phyloP scores from a whole-genome alignment of 2,113 vertebrate species.

The Bucco capensis region DNA sequence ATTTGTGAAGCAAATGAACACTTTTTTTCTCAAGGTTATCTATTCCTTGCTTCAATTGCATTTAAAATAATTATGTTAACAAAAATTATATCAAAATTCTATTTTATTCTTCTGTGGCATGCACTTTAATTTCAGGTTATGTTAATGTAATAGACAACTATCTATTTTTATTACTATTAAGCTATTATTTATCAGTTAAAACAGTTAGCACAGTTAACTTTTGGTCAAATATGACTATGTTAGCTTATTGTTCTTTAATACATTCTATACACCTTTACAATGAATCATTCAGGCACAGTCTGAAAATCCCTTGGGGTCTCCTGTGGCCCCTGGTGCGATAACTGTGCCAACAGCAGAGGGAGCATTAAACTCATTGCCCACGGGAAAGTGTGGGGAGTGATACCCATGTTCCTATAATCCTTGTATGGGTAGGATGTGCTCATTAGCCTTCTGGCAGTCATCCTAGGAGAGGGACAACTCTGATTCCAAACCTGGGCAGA shows the following conservation, averaged over 20 bases:
- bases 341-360: too few relatives aligned
- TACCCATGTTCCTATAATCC: too few relatives aligned
- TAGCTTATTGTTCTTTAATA: neutral
- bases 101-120: neutral
- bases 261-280: neutral
- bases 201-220: neutral
- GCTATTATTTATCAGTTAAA: neutral
- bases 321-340: too few relatives aligned
- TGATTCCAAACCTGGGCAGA: too few relatives aligned
- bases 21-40: neutral
- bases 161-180: neutral
- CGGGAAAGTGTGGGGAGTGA: too few relatives aligned
- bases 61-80: neutral
- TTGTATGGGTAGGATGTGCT: too few relatives aligned
- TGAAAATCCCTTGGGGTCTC: too few relatives aligned
- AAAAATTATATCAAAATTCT: neutral
- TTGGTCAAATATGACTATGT: neutral
- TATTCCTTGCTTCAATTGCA: neutral
- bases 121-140: neutral
- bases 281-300: too few relatives aligned
- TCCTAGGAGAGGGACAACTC: too few relatives aligned
- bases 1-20: neutral
- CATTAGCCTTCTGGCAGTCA: too few relatives aligned
- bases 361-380: too few relatives aligned
- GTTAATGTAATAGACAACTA: neutral